A percentile compares a stretch with the other conserved stretches of the same genome.
These are phyloP conservation scores for Beris morrisii DNA, from an alignment of 2,888 invertebrate genomes.

Conservation along the genomic window DNA sequence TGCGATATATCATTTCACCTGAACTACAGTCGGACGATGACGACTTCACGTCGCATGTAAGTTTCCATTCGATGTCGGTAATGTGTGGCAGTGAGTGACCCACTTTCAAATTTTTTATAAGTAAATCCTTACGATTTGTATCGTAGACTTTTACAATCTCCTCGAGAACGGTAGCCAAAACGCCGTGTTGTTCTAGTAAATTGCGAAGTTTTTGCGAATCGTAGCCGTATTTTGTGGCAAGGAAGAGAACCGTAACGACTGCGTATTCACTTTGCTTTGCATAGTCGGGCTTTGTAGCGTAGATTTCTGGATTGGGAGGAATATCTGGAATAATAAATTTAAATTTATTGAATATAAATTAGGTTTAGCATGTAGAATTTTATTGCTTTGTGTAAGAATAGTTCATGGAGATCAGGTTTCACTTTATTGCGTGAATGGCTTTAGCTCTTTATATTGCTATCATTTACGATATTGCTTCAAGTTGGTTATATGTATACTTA, in stretches of 20 bases:
- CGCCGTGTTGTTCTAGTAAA: conserved; percentile 46
- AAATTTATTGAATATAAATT: no score
- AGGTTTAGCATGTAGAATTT: no score
- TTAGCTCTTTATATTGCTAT: no score
- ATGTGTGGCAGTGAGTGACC: conserved; percentile 52
- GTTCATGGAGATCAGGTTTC: no score
- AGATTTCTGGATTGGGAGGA: conserved; percentile 54
- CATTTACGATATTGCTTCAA: no score
- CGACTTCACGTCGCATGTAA: conserved; percentile 53
- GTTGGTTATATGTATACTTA: no score
- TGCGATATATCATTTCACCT: conserved; percentile 49
- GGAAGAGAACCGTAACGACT: conserved; percentile 48
- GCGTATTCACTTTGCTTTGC: conserved; percentile 55
- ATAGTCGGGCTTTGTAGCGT: conserved; percentile 50
- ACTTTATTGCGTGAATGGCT: no score
- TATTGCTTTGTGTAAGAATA: no score
- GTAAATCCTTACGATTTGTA: conserved; percentile 49
- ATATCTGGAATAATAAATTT: conserved; percentile 45
- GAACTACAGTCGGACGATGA: conserved; percentile 50
- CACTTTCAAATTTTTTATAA: conserved; percentile 48
- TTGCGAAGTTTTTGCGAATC: conserved; percentile 47
- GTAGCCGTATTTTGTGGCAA: conserved; percentile 50
- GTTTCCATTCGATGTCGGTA: conserved; percentile 54
- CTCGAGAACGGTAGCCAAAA: conserved; percentile 44
- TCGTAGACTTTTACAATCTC: conserved; percentile 51